Evolutionary conservation across 2,113 vertebrate genomes (phyloP).

Genomic region (Girardinichthys multiradiatus): DNA sequence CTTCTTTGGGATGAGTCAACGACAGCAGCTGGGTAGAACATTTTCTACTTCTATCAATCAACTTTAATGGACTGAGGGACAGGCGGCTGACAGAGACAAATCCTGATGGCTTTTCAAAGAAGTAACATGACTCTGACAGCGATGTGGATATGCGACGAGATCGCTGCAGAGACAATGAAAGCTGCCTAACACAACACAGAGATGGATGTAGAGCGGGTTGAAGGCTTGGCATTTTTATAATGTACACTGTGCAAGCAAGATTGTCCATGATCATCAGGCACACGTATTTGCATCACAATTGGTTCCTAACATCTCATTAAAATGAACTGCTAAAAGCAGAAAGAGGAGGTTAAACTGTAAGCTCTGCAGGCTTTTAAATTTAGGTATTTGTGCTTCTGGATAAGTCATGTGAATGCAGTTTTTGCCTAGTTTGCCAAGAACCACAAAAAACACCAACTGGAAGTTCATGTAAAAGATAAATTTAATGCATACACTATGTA

Average conservation of each 20-base stretch:
- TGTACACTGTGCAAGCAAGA: constrained; percentile 49
- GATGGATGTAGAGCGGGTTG: constrained; percentile 37
- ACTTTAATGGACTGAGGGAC: constrained; percentile 82
- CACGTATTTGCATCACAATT: constrained; percentile 61
- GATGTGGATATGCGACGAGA: constrained; percentile 64
- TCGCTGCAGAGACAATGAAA: constrained; percentile 56
- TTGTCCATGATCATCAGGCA: constrained; percentile 44
- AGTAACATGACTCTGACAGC: constrained; percentile 76
- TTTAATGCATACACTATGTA: background rate
- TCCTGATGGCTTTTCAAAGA: constrained; percentile 77
- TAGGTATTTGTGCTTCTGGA: constrained; percentile 3
- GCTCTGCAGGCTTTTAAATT: constrained; percentile 5
- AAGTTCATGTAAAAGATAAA: constrained; percentile 4
- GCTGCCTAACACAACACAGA: constrained; percentile 65
- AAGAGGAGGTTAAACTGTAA: constrained; percentile 16
- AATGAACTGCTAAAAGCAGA: constrained; percentile 31
- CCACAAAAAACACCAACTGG: background rate
- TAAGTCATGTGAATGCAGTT: constrained; percentile 8
- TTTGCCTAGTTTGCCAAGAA: background rate
- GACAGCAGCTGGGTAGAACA: constrained; percentile 79
- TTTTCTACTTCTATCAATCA: constrained; percentile 78
- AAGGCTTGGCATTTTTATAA: constrained; percentile 44
- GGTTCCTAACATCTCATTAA: constrained; percentile 28
- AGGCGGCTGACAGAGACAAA: constrained; percentile 77
- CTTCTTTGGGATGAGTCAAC: constrained; percentile 68